Base-by-base conservation (phyloP, 2,888 invertebrate genomes). In the Galerucella pusilla region DNA sequence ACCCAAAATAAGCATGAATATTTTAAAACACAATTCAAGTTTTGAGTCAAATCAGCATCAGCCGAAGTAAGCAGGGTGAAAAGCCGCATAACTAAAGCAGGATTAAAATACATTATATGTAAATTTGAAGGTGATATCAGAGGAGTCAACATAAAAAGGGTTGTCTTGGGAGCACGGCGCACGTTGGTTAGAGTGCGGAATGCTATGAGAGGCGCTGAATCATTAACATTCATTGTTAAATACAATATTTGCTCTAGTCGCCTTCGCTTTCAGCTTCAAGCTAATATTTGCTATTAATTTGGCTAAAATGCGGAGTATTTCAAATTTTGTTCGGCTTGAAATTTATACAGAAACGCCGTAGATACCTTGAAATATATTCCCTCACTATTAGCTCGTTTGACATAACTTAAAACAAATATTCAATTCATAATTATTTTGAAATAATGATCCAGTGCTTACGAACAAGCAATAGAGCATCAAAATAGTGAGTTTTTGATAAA, bases 181-280 rank as follows among this genome's bases (percentile, higher is more conserved):
- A 71, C 71, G 80, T 78, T 75, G 79, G 77, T 81, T 80, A 83
- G 82, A 82, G 83, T 81, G 82, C 83, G 83, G 84, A 83, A 83
- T 78, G 79, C 79, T 75, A 72, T 77, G 77, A 77, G 81, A 76
- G 77, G 78, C 81, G 76, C 54, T 73, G 77, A 71, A 71, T 84
- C 84, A 83, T 85, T 85, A 84, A 82, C 83, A 84, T 84, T 84
- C 85, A 85, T 85, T 85, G 84, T 85, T 84, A 84, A 83, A 84
- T 85, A 82, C 81, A 82, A 84, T 84, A 84, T 84, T 84, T 84
- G 82, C 79, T 80, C 80, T 80, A 82, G 80, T 81, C 84, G 81
- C 83, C 82, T 83, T 82, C 84, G 82, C 83, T 83, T 83, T 82
- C 82, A 81, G 80, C 83, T 83, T 81, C 79, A 77, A 80, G 84